Percentiles rank a stretch among this genome's conserved stretches.
These are phyloP conservation scores for Sebastes schlegelii DNA, from an alignment of 2,113 vertebrate genomes.

Conservation along the genomic window DNA sequence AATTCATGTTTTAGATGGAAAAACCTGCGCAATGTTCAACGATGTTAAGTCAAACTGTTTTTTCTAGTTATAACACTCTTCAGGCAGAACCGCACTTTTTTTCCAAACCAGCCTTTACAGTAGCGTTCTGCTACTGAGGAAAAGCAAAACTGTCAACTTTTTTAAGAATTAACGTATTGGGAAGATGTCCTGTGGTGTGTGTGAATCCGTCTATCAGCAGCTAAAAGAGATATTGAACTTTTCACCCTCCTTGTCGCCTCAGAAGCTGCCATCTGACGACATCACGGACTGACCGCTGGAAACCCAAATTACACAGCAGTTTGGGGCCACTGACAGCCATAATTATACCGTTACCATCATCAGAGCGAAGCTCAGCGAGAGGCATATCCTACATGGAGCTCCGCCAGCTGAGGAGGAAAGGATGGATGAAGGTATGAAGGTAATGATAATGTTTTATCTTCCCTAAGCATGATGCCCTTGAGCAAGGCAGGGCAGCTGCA, in stretches of 20 bases:
- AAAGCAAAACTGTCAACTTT: constrained; percentile 17
- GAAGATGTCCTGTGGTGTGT: constrained; percentile 34
- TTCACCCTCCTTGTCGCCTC: constrained; percentile 74
- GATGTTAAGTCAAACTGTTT: not conserved
- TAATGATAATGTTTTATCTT: constrained; percentile 9
- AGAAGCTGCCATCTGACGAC: constrained; percentile 75
- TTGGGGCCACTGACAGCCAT: constrained; percentile 77
- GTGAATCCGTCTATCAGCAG: constrained; percentile 50
- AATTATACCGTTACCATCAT: constrained; percentile 82
- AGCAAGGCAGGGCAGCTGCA: constrained; percentile 20
- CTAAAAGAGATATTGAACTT: constrained; percentile 76
- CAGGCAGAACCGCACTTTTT: not conserved
- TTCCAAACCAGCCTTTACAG: constrained; percentile 15
- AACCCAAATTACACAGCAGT: constrained; percentile 83
- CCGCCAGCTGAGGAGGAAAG: constrained; percentile 53
- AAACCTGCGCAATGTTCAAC: not conserved
- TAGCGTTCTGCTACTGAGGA: constrained; percentile 29
- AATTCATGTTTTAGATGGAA: not conserved
- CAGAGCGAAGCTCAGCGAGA: constrained; percentile 69
- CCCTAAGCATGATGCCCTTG: not conserved
- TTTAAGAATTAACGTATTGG: constrained; percentile 16
- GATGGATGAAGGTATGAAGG: constrained; percentile 57
- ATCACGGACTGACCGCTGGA: constrained; percentile 68
- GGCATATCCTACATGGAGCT: constrained; percentile 64
- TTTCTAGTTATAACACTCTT: not conserved